Percentiles rank a stretch among this genome's conserved stretches.
These are phyloP conservation scores for Ceratina calcarata DNA, from an alignment of 1,140 invertebrate species.

Conservation along the genomic window DNA sequence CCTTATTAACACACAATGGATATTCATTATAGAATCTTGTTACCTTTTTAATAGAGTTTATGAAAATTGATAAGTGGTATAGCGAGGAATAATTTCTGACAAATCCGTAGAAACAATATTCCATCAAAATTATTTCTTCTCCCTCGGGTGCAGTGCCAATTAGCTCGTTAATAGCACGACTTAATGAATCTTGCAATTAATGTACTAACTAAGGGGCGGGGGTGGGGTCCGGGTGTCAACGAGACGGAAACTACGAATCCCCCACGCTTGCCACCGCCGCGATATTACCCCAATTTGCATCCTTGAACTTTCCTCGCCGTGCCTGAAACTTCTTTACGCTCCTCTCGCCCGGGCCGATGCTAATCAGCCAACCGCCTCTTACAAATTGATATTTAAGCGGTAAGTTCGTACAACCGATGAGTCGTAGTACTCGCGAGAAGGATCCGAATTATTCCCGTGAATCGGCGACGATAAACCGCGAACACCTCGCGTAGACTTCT, in stretches of 20 bases:
- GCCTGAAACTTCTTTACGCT: constrained; percentile 58
- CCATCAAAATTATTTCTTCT: too few species aligned
- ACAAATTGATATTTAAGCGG: constrained; percentile 66
- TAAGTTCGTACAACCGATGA: constrained; percentile 61
- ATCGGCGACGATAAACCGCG: constrained; percentile 13
- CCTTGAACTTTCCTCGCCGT: constrained; percentile 58
- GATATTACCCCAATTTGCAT: constrained; percentile 65
- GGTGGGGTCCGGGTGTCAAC: constrained; percentile 46
- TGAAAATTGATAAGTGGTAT: too few species aligned
- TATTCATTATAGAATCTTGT: too few species aligned
- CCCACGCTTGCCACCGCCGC: constrained; percentile 1
- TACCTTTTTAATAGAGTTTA: too few species aligned
- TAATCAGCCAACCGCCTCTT: constrained; percentile 63
- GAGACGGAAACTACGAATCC: constrained; percentile 45
- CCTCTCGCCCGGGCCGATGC: constrained; percentile 53
- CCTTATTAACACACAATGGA: too few species aligned
- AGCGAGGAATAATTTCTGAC: too few species aligned
- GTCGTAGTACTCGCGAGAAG: constrained; percentile 29
- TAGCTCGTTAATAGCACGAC: constrained; percentile 4
- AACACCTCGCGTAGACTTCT: not conserved
- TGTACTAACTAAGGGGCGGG: not conserved
- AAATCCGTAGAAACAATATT: too few species aligned
- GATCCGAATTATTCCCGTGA: constrained; percentile 34
- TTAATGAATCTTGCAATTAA: constrained; percentile 38
- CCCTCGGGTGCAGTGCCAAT: too few species aligned